phyloP scores from a whole-genome alignment of 2,113 vertebrate species.

The Elachura formosa region DNA sequence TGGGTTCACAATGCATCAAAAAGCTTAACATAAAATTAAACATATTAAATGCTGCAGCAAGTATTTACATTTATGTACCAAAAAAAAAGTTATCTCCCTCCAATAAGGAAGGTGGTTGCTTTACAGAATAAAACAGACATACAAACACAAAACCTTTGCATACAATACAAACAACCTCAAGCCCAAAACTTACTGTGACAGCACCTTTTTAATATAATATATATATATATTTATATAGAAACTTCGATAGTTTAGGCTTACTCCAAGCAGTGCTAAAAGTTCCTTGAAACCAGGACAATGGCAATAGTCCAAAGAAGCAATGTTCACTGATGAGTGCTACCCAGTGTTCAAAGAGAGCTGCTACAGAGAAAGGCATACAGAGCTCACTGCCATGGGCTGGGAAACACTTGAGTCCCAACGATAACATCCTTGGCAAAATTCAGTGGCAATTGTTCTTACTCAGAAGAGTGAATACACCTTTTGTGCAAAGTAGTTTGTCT shows the following conservation, averaged over 20 bases:
- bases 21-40: conserved; percentile 84
- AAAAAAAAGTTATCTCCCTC: conserved; percentile 80
- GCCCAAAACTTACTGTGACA: conserved; percentile 74
- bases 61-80: conserved; percentile 97
- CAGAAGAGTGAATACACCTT: background rate
- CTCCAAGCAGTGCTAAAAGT: conserved; percentile 70
- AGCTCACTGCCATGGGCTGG: background rate
- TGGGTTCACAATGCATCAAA: conserved; percentile 82
- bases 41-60: conserved; percentile 89
- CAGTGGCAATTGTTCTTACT: background rate
- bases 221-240: conserved; percentile 56
- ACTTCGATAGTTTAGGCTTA: conserved; percentile 68
- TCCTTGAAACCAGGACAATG: conserved; percentile 53
- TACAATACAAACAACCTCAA: conserved; percentile 74
- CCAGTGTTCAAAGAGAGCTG: conserved; percentile 7
- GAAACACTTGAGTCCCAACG: background rate
- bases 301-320: conserved; percentile 39
- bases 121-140: conserved; percentile 77
- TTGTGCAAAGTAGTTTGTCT: background rate
- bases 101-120: conserved; percentile 92
- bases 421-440: conserved; percentile 15
- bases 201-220: conserved; percentile 64
- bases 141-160: conserved; percentile 75
- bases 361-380: background rate
- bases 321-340: background rate